Percentiles rank a stretch among this genome's conserved stretches.
phyloP scores from a whole-genome alignment of 2,888 invertebrate species.

The Neoascia interrupta region DNA sequence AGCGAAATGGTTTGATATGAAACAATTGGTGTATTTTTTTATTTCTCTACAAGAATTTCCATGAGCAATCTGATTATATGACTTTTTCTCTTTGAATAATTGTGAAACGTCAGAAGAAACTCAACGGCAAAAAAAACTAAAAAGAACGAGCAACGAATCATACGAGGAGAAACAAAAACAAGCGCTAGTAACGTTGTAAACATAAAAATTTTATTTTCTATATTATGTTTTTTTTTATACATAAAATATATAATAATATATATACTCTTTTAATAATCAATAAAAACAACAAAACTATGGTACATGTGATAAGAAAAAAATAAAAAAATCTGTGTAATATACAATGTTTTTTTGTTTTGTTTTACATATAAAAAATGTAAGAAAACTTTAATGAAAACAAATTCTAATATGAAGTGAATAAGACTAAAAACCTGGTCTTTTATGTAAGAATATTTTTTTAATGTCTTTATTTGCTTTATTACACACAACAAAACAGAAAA shows the following conservation, averaged over 20 bases:
- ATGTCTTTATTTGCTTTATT: conserved; percentile 64
- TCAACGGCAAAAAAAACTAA: conserved; percentile 3
- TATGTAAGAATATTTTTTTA: conserved; percentile 37
- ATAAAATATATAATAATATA: conserved; percentile 60
- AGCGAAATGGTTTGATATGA: conserved; percentile 57
- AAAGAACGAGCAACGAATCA: conserved; percentile 20
- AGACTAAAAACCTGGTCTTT: conserved; percentile 58
- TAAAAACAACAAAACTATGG: conserved; percentile 65
- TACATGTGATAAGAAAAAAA: conserved; percentile 53
- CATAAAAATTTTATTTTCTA: conserved; percentile 67
- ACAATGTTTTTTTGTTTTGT: conserved; percentile 51
- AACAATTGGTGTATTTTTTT: conserved; percentile 4
- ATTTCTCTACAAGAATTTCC: conserved; percentile 10
- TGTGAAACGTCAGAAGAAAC: conserved; percentile 34
- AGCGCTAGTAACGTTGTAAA: conserved; percentile 65
- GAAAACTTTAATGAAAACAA: conserved; percentile 41
- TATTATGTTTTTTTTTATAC: conserved; percentile 54
- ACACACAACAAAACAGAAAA: conserved; percentile 49
- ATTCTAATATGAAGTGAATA: conserved; percentile 55
- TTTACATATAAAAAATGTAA: conserved; percentile 35
- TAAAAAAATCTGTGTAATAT: conserved; percentile 54
- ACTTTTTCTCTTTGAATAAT: not conserved
- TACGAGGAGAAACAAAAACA: conserved; percentile 58
- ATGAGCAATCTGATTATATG: conserved; percentile 22
- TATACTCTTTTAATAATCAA: conserved; percentile 54